Evolutionary conservation across 2,888 invertebrate species (phyloP).

Genomic region (Sclerodermus sp.): DNA sequence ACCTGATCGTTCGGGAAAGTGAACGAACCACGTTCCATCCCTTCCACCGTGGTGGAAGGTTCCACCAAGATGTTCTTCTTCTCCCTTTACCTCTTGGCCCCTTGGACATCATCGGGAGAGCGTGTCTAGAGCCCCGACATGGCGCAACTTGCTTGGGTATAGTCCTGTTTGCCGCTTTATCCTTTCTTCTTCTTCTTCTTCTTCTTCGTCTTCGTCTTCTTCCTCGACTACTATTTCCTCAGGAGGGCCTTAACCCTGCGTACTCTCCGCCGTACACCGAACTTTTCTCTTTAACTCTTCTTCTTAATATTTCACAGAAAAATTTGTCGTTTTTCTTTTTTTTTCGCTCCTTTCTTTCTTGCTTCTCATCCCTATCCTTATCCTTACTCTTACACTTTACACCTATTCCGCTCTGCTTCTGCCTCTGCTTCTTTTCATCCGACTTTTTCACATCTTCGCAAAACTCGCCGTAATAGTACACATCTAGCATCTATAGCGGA

Average conservation of each 20-base stretch:
- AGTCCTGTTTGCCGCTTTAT: slow-evolving; percentile 11
- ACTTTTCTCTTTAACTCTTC: slow-evolving; percentile 8
- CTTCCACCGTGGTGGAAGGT: slow-evolving; percentile 46
- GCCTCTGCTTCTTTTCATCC: slow-evolving; percentile 17
- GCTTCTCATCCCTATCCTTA: slow-evolving; percentile 9
- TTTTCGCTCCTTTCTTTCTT: slow-evolving; percentile 4
- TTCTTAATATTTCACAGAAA: not conserved
- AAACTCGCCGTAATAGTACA: no score
- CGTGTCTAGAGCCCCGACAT: slow-evolving; percentile 41
- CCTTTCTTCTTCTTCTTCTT: slow-evolving; percentile 2
- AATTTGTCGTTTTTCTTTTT: no score
- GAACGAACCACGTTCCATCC: slow-evolving; percentile 58
- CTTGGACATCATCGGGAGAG: not conserved
- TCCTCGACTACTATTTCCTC: not conserved
- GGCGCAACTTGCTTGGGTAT: not conserved
- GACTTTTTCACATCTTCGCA: no score
- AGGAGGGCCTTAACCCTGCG: not conserved
- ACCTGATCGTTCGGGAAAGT: slow-evolving; percentile 53
- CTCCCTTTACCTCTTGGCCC: slow-evolving; percentile 15
- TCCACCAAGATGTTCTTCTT: slow-evolving; percentile 28
- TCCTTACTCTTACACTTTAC: slow-evolving; percentile 6
- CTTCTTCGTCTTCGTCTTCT: not conserved
- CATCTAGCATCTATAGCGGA: no score
- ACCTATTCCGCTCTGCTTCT: no score
- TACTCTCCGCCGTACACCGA: slow-evolving; percentile 26